Base-by-base conservation (phyloP, 2,888 invertebrate species). In the Strigamia transsilvanica region DNA sequence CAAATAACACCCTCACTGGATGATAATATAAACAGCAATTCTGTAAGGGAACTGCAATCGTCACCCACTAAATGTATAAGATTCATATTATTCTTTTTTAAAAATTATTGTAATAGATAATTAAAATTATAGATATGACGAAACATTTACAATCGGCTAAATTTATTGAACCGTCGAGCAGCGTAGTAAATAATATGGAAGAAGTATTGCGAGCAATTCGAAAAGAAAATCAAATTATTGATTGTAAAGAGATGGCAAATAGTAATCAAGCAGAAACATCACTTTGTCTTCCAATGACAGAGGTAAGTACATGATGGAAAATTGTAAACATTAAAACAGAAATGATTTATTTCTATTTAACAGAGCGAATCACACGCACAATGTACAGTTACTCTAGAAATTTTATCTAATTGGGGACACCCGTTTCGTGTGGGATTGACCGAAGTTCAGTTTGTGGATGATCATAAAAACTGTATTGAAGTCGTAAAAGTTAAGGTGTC, bases 351-450 rank as follows among this genome's bases (percentile, higher is more conserved):
- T 66, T 66, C 10, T 21, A 23, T 73, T 42, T 13, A 38, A 38
- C 41, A 79, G 42, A 77, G 15, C 13, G 38, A 32, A 38, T 41
- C 41, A 21, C 12, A 12, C 10, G 2, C 9, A 41, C 5, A 0
- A 18, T 34, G 34, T 15, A 79, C 12, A 23, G 80, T 80, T 32
- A 23, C 21, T 21, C 15, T 80, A 15, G 80, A 80, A 46, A 80
- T 80, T 51, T 0, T 6, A 41, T 80, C 80, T n/a, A 80, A 80
- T 32, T 80, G 80, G 80, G 80, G 80, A 15, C 46, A 80, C 46
- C 80, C 80, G 0, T 9, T 5, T 32, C 46, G 56, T 27, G 46
- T 80, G 2, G 80, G 80, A 13, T 32, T 80, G 13, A 80, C 80
- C 23, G 80, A 80, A 51, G 32, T 80, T 51, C 80, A 80, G 23